Percentiles rank a stretch among this genome's conserved stretches.
Conservation (phyloP, 2,888 invertebrate species). For the Dryomyza anilis region DNA sequence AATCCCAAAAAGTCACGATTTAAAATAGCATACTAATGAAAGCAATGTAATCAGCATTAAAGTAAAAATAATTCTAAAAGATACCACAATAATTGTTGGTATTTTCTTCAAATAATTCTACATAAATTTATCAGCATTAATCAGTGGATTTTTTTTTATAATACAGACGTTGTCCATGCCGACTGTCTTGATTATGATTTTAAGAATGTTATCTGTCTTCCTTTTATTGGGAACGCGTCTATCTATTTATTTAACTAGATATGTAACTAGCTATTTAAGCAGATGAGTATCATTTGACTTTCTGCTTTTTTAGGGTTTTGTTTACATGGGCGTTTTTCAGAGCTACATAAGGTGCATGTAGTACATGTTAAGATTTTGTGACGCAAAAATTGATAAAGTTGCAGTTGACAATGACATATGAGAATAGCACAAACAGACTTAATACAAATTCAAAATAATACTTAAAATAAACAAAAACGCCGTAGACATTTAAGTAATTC, state of each 20-base stretch:
- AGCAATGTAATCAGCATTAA: not conserved
- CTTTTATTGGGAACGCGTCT: too few species aligned
- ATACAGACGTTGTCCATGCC: not conserved
- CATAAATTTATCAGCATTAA: not conserved
- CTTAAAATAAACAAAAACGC: too few species aligned
- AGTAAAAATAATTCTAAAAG: not conserved
- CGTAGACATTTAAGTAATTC: not conserved
- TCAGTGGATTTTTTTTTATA: not conserved
- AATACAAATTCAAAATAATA: too few species aligned
- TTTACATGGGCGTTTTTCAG: not conserved
- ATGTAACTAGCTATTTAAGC: too few species aligned
- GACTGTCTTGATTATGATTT: not conserved
- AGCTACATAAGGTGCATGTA: not conserved
- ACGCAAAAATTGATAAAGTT: not conserved
- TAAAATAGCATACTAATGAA: slow-evolving; percentile 4
- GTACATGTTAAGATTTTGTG: not conserved
- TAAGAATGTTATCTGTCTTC: not conserved
- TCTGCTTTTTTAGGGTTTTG: not conserved
- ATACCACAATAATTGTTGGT: not conserved
- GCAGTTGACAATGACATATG: not conserved
- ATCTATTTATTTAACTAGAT: too few species aligned
- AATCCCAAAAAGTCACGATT: slow-evolving; percentile 21
- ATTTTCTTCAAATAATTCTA: too few species aligned
- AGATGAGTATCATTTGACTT: not conserved
- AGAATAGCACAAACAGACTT: too few species aligned